These are phyloP conservation scores for Melanostoma scalare DNA, from an alignment of 2,888 invertebrate species.

Conservation along the genomic window DNA sequence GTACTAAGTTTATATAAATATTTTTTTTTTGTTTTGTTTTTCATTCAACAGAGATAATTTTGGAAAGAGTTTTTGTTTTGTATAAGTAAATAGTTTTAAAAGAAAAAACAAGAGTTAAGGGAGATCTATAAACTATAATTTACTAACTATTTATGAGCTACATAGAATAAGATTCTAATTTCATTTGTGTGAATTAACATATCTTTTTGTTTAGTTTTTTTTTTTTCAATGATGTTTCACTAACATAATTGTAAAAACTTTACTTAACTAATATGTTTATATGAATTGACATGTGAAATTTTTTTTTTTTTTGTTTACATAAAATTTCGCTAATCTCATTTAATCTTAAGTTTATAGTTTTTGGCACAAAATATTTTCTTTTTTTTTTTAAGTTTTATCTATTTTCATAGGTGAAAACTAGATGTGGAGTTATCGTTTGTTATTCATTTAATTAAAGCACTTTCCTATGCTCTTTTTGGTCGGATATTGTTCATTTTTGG, in stretches of 20 bases:
- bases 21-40: slow-evolving; percentile 10
- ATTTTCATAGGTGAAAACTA: slow-evolving; percentile 3
- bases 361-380: slow-evolving; percentile 59
- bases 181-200: slow-evolving; percentile 37
- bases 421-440: not conserved
- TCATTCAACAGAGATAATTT: slow-evolving; percentile 45
- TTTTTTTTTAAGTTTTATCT: slow-evolving; percentile 11
- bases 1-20: not conserved
- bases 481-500: slow-evolving; percentile 16
- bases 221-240: slow-evolving; percentile 29
- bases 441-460: slow-evolving; percentile 22
- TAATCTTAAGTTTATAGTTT: slow-evolving; percentile 41
- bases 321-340: slow-evolving; percentile 34
- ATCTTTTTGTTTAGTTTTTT: slow-evolving; percentile 28
- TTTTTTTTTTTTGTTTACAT: slow-evolving; percentile 18
- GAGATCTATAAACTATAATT: slow-evolving; percentile 43
- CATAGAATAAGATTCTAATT: slow-evolving; percentile 48
- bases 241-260: slow-evolving; percentile 19
- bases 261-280: slow-evolving; percentile 49
- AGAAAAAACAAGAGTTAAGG: slow-evolving; percentile 29
- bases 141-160: slow-evolving; percentile 65
- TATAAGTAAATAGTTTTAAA: slow-evolving; percentile 38
- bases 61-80: not conserved
- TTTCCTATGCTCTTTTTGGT: slow-evolving; percentile 49
- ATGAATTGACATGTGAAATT: slow-evolving; percentile 66